phyloP scores from a whole-genome alignment of 2,797 vertebrate genomes.

The Onychomys torridus region DNA sequence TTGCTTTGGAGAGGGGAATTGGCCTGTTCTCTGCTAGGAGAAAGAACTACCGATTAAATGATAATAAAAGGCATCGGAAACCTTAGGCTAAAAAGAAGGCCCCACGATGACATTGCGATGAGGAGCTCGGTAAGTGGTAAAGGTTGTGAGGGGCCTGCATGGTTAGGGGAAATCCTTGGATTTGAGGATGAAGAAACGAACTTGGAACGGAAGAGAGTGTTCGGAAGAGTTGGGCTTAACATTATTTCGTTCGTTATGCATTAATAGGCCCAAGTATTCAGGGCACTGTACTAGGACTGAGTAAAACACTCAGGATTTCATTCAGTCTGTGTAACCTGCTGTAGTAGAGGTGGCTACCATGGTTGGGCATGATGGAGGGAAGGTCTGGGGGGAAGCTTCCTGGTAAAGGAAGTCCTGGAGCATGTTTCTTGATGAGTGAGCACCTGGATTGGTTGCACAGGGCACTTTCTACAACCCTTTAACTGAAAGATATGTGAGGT shows the following conservation, averaged over 20 bases:
- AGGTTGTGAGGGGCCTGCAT: not conserved
- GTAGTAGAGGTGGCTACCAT: not conserved
- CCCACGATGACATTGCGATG: conserved; percentile 51
- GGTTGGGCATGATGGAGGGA: not conserved
- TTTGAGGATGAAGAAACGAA: conserved; percentile 52
- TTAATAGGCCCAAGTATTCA: conserved; percentile 9
- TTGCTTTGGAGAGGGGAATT: not conserved
- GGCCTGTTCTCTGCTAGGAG: not conserved
- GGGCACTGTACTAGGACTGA: not conserved
- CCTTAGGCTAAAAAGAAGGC: not conserved
- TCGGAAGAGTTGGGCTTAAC: not conserved
- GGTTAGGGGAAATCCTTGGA: not conserved
- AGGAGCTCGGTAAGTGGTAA: conserved; percentile 23
- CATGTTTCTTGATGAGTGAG: conserved; percentile 40
- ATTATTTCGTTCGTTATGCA: not conserved
- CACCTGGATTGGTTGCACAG: not conserved
- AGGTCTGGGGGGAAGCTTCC: conserved; percentile 20
- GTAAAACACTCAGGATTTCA: not conserved
- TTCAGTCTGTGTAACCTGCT: not conserved
- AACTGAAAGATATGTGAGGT: not conserved
- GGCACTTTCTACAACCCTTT: not conserved
- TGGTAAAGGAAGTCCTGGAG: conserved; percentile 10
- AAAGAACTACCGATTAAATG: not conserved
- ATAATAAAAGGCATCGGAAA: conserved; percentile 1
- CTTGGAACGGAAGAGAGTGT: conserved; percentile 40